Evolutionary conservation across 2,888 invertebrate genomes (phyloP), one percentile per base, ranked within the genome.

Genomic region (Thymelicus sylvestris): DNA sequence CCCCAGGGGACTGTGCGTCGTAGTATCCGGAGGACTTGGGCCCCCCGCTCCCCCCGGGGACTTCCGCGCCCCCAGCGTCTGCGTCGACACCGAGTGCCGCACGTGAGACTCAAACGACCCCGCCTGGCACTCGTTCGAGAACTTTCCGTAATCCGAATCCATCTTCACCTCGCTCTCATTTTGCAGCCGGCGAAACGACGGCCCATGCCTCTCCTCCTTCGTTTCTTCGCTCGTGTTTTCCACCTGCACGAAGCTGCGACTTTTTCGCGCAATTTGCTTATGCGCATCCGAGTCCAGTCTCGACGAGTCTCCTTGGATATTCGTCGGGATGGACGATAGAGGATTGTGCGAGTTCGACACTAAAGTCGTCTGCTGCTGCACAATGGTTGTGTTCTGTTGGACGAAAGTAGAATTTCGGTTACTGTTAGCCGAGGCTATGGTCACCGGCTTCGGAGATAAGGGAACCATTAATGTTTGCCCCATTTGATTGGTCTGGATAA

Each of bases 311-410:
- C 84, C 82, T 65, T 85, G 86, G 44, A 86, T 71, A 47, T 84
- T 85, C 38, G 81, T 78, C 38, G 86, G 80, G 65, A 86, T 80
- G 55, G 86, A 80, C 38, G 88, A 83, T 81, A 88, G 83, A 31
- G 87, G 76, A 75, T 88, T 88, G 74, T 95, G 96, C 79, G 96
- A 95, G 80, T 96, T 96, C 0, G 96, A 95, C 5, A 97, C 96
- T 91, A 97, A 95, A 0, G 97, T 97, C 0, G 97, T 97, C 79
- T 97, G 97, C 80, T 97, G 97, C 3, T 97, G 97, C 79, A 97
- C 97, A 0, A 97, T 97, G 0, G 97, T 97, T 82, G 97, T 97
- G 79, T 97, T 97, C 78, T 97, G 97, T 2, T 97, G 97, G 80
- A 96, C 97, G 0, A 97, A 97, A 0, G 96, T 96, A 78, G 95